Evolutionary conservation across 2,888 invertebrate species (phyloP).

Genomic region (Drosophila barbarae): DNA sequence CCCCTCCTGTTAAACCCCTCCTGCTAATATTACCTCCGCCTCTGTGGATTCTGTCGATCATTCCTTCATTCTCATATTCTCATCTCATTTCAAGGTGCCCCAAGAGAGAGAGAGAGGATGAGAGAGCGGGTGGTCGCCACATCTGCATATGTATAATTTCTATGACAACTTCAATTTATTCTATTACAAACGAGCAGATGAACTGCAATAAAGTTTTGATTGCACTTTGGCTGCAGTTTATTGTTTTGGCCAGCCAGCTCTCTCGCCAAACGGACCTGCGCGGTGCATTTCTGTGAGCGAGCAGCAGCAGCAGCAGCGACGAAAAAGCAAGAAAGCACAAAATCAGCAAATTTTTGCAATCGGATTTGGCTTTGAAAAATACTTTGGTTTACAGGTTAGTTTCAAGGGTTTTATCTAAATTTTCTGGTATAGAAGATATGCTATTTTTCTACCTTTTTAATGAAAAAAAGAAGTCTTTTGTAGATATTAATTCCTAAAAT

Average conservation of each 20-base stretch:
- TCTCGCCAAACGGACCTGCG: slow-evolving; percentile 33
- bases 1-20: no score
- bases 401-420: neutral
- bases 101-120: neutral
- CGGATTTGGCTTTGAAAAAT: slow-evolving; percentile 23
- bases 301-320: slow-evolving; percentile 3
- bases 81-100: neutral
- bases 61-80: slow-evolving; percentile 3
- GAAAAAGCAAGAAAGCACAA: slow-evolving; percentile 22
- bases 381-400: slow-evolving; percentile 10
- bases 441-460: neutral
- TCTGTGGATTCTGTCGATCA: slow-evolving; percentile 16
- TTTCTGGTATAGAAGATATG: no score
- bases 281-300: neutral
- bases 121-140: neutral
- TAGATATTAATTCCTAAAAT: no score
- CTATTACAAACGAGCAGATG: neutral
- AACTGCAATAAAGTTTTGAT: slow-evolving; percentile 3
- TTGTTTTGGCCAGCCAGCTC: slow-evolving; percentile 3
- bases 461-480: neutral
- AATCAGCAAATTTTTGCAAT: slow-evolving; percentile 19
- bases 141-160: neutral
- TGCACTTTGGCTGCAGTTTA: slow-evolving; percentile 6
- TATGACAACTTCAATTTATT: slow-evolving; percentile 13
- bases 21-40: neutral